Percentiles rank a stretch among this genome's conserved stretches.
Evolutionary conservation across 2,888 invertebrate species (phyloP).

Genomic region (Yponomeuta malinellus): DNA sequence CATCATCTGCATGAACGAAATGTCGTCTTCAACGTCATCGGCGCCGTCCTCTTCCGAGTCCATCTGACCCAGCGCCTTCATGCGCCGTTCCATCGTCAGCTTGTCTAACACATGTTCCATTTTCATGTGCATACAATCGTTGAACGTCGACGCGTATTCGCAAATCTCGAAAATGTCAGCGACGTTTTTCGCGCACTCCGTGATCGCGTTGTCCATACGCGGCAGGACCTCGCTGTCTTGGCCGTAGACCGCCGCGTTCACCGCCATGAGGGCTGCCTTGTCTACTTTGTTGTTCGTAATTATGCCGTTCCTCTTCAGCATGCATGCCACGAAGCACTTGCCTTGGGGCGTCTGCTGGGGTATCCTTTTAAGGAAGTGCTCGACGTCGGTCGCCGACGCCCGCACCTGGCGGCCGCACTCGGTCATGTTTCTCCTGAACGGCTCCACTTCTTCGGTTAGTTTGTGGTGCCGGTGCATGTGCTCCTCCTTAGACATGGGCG

Average conservation of each 20-base stretch:
- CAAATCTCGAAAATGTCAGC: slow-evolving; percentile 59
- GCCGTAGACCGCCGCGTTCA: slow-evolving; percentile 51
- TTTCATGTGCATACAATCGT: slow-evolving; percentile 68
- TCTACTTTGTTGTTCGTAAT: slow-evolving; percentile 56
- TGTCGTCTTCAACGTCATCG: slow-evolving; percentile 47
- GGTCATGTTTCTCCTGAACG: slow-evolving; percentile 56
- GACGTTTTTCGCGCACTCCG: slow-evolving; percentile 42
- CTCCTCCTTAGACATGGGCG: slow-evolving; percentile 53
- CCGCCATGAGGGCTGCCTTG: slow-evolving; percentile 42
- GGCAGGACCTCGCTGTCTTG: slow-evolving; percentile 57
- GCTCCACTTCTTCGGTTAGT: slow-evolving; percentile 52
- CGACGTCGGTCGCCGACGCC: slow-evolving; percentile 53
- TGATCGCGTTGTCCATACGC: slow-evolving; percentile 45
- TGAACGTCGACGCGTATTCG: slow-evolving; percentile 61
- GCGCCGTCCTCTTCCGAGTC: slow-evolving; percentile 44
- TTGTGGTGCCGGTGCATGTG: slow-evolving; percentile 47
- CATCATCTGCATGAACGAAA: slow-evolving; percentile 52
- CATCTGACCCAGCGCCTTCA: slow-evolving; percentile 63
- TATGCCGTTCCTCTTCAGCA: slow-evolving; percentile 53
- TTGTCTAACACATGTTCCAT: slow-evolving; percentile 67
- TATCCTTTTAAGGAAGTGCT: slow-evolving; percentile 55
- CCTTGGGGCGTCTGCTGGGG: slow-evolving; percentile 54
- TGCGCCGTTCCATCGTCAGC: slow-evolving; percentile 57
- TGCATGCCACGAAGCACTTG: slow-evolving; percentile 66
- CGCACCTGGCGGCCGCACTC: slow-evolving; percentile 62